Evolutionary conservation across 1,140 invertebrate genomes (phyloP).

Genomic region (Lethrus apterus): DNA sequence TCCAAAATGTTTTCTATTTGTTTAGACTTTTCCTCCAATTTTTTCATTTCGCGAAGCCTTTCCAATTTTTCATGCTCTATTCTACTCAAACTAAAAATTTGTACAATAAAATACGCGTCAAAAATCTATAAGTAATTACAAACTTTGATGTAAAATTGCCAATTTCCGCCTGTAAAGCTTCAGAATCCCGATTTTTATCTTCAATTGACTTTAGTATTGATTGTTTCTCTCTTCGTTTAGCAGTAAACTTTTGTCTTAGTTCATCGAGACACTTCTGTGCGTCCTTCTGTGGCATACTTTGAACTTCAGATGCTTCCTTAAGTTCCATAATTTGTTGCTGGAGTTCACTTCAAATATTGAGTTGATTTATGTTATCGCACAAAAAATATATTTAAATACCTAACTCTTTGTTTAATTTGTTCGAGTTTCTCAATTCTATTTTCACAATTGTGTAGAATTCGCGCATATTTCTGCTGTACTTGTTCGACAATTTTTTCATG

Average conservation of each 20-base stretch:
- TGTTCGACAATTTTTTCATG: not conserved
- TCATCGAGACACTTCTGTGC: not conserved
- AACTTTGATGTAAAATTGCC: slow-evolving; percentile 3
- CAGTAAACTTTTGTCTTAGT: not conserved
- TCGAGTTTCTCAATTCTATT: too few relatives aligned
- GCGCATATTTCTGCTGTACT: not conserved
- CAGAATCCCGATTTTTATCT: slow-evolving; percentile 5
- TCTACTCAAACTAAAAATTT: slow-evolving; percentile 27
- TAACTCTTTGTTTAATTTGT: too few relatives aligned
- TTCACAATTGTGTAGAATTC: too few relatives aligned
- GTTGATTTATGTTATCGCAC: not conserved
- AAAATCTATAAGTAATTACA: too few relatives aligned
- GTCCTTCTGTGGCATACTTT: slow-evolving; percentile 1
- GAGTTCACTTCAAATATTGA: slow-evolving; percentile 3
- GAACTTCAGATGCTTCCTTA: slow-evolving; percentile 3
- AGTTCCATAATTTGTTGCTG: slow-evolving; percentile 4
- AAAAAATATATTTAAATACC: slow-evolving; percentile 3
- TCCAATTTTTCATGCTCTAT: slow-evolving; percentile 31
- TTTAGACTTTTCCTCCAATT: slow-evolving; percentile 36
- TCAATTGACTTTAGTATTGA: not conserved
- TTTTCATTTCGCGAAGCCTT: slow-evolving; percentile 23
- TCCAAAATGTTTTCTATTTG: slow-evolving; percentile 42
- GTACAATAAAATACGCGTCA: too few relatives aligned
- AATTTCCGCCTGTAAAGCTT: not conserved
- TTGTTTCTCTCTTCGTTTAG: not conserved